A percentile compares a stretch with the other conserved stretches of the same genome.
Conservation (phyloP, 2,797 vertebrate species). For the Staurois parvus region DNA sequence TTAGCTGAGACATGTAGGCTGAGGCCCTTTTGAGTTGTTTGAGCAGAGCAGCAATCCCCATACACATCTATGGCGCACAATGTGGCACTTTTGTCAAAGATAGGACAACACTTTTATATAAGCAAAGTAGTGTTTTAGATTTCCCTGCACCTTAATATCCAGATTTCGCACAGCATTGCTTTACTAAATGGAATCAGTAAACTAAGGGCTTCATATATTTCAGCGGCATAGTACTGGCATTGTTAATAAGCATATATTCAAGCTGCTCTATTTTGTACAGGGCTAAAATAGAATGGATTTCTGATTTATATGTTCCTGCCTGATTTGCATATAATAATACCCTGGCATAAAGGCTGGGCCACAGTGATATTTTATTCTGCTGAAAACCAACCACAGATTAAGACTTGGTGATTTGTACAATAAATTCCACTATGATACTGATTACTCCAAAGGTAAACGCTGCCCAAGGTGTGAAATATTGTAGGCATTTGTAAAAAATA, state of each 20-base stretch:
- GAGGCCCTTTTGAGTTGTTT: too few species aligned
- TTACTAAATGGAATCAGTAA: not conserved
- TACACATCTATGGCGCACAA: too few species aligned
- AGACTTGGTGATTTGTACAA: slow-evolving; percentile 50
- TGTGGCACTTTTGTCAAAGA: not conserved
- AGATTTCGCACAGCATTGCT: not conserved
- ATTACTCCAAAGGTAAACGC: slow-evolving; percentile 39
- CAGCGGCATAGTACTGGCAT: not conserved
- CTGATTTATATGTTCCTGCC: slow-evolving; percentile 42
- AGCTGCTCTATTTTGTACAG: slow-evolving; percentile 31
- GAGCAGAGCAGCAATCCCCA: too few species aligned
- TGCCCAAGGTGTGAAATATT: slow-evolving; percentile 24
- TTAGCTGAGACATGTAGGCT: too few species aligned
- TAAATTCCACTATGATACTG: slow-evolving; percentile 17
- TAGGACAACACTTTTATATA: too few species aligned
- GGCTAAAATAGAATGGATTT: slow-evolving; percentile 46
- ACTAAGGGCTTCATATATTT: not conserved
- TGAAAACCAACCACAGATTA: slow-evolving; percentile 49
- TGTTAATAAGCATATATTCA: slow-evolving; percentile 43
- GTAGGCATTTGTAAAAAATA: not conserved
- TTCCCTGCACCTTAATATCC: slow-evolving; percentile 2
- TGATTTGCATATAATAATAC: slow-evolving; percentile 56
- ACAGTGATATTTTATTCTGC: slow-evolving; percentile 45
- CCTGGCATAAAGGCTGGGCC: slow-evolving; percentile 23
- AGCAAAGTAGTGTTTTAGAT: not conserved